A percentile compares a stretch with the other conserved stretches of the same genome.
phyloP scores from a whole-genome alignment of 1,140 invertebrate species.

The Ooceraea biroi region DNA sequence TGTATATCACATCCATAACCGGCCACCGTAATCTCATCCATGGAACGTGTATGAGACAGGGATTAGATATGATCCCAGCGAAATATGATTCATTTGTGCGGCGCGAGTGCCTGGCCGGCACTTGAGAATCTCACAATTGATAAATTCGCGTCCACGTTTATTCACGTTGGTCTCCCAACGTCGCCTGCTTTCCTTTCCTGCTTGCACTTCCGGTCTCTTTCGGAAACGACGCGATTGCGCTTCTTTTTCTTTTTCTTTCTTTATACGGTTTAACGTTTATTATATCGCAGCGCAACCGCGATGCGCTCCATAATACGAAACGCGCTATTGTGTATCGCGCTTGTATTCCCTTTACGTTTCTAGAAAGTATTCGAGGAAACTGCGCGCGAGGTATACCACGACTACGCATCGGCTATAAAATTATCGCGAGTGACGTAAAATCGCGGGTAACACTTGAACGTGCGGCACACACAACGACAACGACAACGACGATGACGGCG shows the following conservation, averaged over 20 bases:
- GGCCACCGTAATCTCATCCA: slow-evolving; percentile 11
- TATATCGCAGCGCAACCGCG: neutral
- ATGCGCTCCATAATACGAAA: slow-evolving; percentile 13
- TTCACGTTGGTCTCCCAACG: slow-evolving; percentile 12
- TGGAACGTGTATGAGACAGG: slow-evolving; percentile 8
- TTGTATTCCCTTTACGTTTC: slow-evolving; percentile 46
- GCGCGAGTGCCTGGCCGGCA: neutral
- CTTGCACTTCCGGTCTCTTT: slow-evolving; percentile 1
- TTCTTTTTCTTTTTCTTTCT: neutral
- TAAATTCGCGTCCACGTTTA: slow-evolving; percentile 35
- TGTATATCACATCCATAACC: neutral
- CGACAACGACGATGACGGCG: too few species aligned
- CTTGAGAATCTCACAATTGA: slow-evolving; percentile 11
- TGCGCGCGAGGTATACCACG: neutral
- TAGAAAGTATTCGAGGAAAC: slow-evolving; percentile 23
- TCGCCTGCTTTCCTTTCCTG: slow-evolving; percentile 19
- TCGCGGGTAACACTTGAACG: neutral
- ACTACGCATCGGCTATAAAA: slow-evolving; percentile 8
- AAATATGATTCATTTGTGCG: slow-evolving; percentile 32
- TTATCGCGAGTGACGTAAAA: neutral
- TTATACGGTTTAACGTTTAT: slow-evolving; percentile 1
- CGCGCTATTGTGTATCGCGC: slow-evolving; percentile 1
- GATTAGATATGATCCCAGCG: slow-evolving; percentile 1
- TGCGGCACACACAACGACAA: too few species aligned
- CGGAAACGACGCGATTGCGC: too few species aligned